Evolutionary conservation across 2,888 invertebrate genomes (phyloP).

Genomic region (Parnassius orleans): DNA sequence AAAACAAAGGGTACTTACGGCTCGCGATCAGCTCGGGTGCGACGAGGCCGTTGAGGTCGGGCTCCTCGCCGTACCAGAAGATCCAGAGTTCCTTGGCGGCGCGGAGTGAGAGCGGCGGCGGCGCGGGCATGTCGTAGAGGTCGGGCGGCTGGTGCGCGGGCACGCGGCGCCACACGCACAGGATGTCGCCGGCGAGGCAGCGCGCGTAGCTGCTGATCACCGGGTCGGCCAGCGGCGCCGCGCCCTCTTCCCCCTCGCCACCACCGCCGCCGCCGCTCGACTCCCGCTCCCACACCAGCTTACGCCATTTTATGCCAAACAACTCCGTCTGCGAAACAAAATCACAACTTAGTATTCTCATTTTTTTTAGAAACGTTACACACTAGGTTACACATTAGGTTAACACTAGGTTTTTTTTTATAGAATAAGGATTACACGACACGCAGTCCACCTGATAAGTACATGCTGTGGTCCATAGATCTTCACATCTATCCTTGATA

Average conservation of each 20-base stretch:
- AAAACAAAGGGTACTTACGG: constrained; percentile 83
- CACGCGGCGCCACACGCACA: constrained; percentile 98
- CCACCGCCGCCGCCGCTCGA: constrained; percentile 66
- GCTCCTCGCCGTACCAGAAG: constrained; percentile 99
- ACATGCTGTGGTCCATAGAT: no score
- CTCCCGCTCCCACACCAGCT: constrained; percentile 91
- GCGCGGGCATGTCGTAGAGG: constrained; percentile 77
- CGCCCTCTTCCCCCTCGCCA: constrained; percentile 64
- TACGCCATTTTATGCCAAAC: constrained; percentile 99
- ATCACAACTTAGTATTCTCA: background rate
- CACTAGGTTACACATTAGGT: no score
- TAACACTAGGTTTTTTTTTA: no score
- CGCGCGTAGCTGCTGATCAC: constrained; percentile 94
- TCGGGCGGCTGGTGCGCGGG: constrained; percentile 76
- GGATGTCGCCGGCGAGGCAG: constrained; percentile 95
- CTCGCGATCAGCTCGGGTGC: constrained; percentile 91
- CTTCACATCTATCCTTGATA: no score
- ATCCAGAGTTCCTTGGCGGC: constrained; percentile 99
- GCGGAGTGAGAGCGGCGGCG: constrained; percentile 90
- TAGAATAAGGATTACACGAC: no score
- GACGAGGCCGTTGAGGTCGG: constrained; percentile 91
- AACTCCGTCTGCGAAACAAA: constrained; percentile 93
- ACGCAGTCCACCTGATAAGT: no score
- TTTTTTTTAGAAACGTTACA: no score
- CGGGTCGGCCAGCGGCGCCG: constrained; percentile 92